These are phyloP conservation scores for Polypterus senegalus DNA, from an alignment of 2,113 vertebrate genomes.

Conservation along the genomic window DNA sequence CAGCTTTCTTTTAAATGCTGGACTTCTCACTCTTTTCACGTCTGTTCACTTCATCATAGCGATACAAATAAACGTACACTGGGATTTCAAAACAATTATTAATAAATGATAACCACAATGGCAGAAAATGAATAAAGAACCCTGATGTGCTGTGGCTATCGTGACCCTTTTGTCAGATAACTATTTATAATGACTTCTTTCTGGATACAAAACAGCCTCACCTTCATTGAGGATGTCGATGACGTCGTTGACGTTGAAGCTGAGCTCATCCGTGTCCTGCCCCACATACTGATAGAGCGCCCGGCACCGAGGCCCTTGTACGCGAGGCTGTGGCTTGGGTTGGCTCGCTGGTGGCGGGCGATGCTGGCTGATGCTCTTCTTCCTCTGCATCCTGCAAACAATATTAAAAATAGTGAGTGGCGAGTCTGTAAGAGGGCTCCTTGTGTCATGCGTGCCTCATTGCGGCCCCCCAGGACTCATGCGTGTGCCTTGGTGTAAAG, in stretches of 20 bases:
- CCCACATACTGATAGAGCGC: slow-evolving; percentile 79
- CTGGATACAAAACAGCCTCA: slow-evolving; percentile 25
- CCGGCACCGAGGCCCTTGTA: slow-evolving; percentile 52
- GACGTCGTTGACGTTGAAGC: slow-evolving; percentile 71
- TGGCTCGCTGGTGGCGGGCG: slow-evolving; percentile 52
- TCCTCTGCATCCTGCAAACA: slow-evolving; percentile 68
- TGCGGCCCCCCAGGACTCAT: not conserved
- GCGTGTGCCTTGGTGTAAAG: not conserved
- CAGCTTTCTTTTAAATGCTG: too few relatives aligned
- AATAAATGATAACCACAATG: too few relatives aligned
- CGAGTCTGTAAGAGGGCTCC: not conserved
- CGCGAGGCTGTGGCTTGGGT: slow-evolving; percentile 57
- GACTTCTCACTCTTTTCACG: too few relatives aligned
- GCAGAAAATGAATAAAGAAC: too few relatives aligned
- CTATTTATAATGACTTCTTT: not conserved
- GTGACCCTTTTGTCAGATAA: not conserved
- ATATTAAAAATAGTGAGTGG: not conserved
- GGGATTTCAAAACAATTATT: too few relatives aligned
- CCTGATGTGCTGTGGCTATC: too few relatives aligned
- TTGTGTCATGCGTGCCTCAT: not conserved
- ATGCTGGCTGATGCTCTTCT: slow-evolving; percentile 55
- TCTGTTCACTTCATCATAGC: too few relatives aligned
- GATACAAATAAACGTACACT: too few relatives aligned
- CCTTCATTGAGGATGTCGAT: slow-evolving; percentile 80
- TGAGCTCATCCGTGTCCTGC: slow-evolving; percentile 87